A percentile compares a stretch with the other conserved stretches of the same genome.
phyloP scores from a whole-genome alignment of 2,797 vertebrate genomes.

The Florisuga fusca region DNA sequence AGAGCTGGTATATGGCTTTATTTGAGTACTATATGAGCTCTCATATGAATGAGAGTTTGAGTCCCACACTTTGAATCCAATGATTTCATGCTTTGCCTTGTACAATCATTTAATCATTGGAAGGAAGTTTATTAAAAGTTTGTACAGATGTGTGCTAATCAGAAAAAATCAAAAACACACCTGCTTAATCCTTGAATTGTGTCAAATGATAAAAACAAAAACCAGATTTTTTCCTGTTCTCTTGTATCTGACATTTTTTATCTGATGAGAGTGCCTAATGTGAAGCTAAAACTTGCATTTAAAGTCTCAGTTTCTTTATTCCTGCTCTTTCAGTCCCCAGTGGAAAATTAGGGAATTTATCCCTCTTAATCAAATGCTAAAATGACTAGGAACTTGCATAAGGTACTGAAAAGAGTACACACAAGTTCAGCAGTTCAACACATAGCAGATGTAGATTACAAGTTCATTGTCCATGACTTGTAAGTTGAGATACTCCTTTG shows the following conservation, averaged over 20 bases:
- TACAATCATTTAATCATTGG: background rate
- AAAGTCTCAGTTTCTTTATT: background rate
- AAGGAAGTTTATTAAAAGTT: background rate
- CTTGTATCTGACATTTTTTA: background rate
- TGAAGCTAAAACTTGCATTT: background rate
- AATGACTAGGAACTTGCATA: background rate
- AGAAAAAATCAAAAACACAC: background rate
- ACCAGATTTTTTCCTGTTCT: background rate
- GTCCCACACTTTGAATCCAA: background rate
- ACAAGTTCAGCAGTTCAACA: no score
- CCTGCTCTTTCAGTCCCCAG: background rate
- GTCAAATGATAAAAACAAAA: background rate
- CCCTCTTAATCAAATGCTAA: background rate
- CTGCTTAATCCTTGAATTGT: background rate
- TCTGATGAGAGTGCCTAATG: background rate
- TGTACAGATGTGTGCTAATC: background rate
- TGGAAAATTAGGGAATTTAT: background rate
- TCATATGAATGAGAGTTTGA: background rate
- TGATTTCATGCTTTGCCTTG: background rate
- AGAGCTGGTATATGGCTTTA: background rate
- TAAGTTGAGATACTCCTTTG: background rate
- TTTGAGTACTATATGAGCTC: background rate
- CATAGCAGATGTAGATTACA: background rate
- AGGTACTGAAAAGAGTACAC: no score
- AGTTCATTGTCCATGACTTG: background rate